These are phyloP conservation scores for Tricholauxania praeusta DNA, from an alignment of 2,888 invertebrate genomes.

Conservation along the genomic window DNA sequence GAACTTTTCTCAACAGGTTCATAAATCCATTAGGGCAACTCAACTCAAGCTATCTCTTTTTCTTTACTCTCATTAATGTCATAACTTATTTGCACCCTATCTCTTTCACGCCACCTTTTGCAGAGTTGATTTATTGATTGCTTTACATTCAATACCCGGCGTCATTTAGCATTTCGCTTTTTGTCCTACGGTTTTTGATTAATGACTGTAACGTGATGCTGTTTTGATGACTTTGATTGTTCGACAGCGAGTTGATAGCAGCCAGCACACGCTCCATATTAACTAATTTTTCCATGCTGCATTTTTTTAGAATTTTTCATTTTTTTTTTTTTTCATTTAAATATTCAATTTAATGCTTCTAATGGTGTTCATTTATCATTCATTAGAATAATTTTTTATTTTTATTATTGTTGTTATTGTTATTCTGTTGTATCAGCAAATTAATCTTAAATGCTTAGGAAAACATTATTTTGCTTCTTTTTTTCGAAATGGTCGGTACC, in stretches of 20 bases:
- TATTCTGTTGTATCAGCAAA: background rate
- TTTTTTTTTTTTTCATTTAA: slow-evolving; percentile 10
- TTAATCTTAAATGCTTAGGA: background rate
- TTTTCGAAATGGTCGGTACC: background rate
- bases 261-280: background rate
- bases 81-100: too few species aligned
- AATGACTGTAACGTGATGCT: slow-evolving; percentile 28
- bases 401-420: background rate
- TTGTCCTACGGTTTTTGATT: slow-evolving; percentile 25
- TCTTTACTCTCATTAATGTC: background rate
- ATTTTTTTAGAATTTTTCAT: background rate
- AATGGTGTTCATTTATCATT: slow-evolving; percentile 8
- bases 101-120: background rate
- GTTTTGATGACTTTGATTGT: slow-evolving; percentile 31
- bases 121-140: slow-evolving; percentile 1
- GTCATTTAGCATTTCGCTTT: background rate
- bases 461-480: background rate
- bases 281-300: background rate
- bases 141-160: too few species aligned
- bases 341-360: slow-evolving; percentile 6
- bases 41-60: slow-evolving; percentile 8
- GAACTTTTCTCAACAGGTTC: slow-evolving; percentile 9
- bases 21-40: slow-evolving; percentile 3
- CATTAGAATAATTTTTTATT: background rate
- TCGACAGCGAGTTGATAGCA: slow-evolving; percentile 21